A percentile compares a stretch with the other conserved stretches of the same genome.
Conservation (phyloP, 2,888 invertebrate species). For the Sycophila texana region DNA sequence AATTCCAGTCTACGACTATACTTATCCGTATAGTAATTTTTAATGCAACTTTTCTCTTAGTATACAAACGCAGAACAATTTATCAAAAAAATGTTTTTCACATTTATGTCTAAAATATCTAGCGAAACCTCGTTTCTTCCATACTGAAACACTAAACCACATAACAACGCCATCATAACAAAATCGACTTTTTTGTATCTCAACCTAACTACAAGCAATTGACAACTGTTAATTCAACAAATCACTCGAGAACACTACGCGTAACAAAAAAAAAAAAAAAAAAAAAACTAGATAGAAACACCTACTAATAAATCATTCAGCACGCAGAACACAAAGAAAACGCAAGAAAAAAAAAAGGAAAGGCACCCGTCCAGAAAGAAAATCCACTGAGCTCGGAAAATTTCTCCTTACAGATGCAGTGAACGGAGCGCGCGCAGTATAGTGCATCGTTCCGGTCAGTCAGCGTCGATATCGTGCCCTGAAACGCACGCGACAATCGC, state of each 20-base stretch:
- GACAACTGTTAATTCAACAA: not conserved
- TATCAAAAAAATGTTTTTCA: not conserved
- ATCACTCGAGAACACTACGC: not conserved
- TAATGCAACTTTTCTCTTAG: no score
- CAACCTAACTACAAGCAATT: no score
- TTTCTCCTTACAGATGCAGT: conserved; percentile 61
- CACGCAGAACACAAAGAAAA: not conserved
- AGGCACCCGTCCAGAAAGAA: not conserved
- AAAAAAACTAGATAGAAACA: not conserved
- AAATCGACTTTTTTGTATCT: no score
- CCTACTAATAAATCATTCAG: not conserved
- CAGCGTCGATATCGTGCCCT: not conserved
- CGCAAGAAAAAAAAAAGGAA: not conserved
- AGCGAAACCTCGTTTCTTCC: no score
- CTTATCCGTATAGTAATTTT: no score
- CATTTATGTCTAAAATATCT: not conserved
- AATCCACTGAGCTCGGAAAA: conserved; percentile 15
- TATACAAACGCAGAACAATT: not conserved
- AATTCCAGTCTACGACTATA: no score
- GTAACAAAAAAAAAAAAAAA: not conserved
- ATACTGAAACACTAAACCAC: no score
- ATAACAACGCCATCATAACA: no score
- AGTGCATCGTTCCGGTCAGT: not conserved
- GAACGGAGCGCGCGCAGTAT: conserved; percentile 40
- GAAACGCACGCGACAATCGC: not conserved